A percentile compares a stretch with the other conserved stretches of the same genome.
These are phyloP conservation scores for Penaeus japonicus DNA, from an alignment of 1,140 invertebrate species.

Conservation along the genomic window DNA sequence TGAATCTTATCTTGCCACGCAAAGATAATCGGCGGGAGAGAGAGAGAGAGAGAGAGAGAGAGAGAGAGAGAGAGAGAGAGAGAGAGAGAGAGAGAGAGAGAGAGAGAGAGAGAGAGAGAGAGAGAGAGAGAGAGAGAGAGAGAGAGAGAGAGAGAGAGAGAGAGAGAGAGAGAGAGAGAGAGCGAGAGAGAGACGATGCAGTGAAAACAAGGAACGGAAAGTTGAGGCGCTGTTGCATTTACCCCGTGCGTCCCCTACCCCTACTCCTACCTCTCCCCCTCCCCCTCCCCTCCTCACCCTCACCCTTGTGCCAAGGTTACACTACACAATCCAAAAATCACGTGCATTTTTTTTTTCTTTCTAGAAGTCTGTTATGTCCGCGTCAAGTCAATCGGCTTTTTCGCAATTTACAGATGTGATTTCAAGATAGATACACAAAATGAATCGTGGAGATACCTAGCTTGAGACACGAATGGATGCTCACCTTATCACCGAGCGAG, in stretches of 20 bases:
- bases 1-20: too few species aligned
- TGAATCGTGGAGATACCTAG: not conserved
- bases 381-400: conserved; percentile 9
- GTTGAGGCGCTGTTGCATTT: too few species aligned
- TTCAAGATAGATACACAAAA: not conserved
- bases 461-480: not conserved
- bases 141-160: not conserved
- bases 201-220: not conserved
- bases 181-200: not conserved
- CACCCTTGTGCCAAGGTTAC: not conserved
- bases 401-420: conserved; percentile 10
- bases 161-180: conserved; percentile 1
- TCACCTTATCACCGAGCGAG: not conserved
- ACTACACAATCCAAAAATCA: not conserved
- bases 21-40: too few species aligned
- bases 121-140: not conserved
- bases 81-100: too few species aligned
- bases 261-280: not conserved
- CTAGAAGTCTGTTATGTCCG: not conserved
- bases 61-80: too few species aligned
- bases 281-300: not conserved
- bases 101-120: too few species aligned
- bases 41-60: too few species aligned
- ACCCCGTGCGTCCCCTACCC: not conserved
- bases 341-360: not conserved